These are phyloP conservation scores for Brachyalestes nurse DNA, from an alignment of 2,797 vertebrate genomes.

Conservation along the genomic window DNA sequence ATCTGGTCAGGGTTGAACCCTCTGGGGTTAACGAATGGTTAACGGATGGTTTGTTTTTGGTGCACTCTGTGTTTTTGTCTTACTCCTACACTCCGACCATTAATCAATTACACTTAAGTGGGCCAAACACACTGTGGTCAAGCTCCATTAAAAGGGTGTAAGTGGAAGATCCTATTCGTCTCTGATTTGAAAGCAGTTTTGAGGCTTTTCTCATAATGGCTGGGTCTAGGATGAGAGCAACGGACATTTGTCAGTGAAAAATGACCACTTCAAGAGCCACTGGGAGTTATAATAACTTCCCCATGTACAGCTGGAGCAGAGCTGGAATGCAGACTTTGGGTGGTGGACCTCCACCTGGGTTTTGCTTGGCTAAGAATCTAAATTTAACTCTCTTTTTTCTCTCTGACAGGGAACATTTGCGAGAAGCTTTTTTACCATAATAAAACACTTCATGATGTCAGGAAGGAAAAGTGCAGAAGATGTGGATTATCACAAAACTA, in stretches of 20 bases:
- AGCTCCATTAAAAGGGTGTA: neutral
- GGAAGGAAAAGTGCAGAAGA: neutral
- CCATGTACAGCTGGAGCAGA: conserved; percentile 6
- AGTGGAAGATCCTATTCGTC: conserved; percentile 25
- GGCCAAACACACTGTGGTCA: conserved; percentile 62
- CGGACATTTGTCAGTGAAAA: neutral
- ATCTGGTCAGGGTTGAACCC: conserved; percentile 3
- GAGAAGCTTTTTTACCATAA: neutral
- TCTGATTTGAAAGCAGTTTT: conserved; percentile 14
- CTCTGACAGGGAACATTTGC: neutral
- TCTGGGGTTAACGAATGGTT: conserved; percentile 48
- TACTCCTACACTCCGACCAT: conserved; percentile 36
- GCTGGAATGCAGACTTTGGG: conserved; percentile 5
- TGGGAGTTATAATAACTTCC: conserved; percentile 13
- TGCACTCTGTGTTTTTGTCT: conserved; percentile 52
- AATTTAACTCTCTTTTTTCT: neutral
- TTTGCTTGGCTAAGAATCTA: conserved; percentile 18
- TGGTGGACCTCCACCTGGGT: conserved; percentile 27
- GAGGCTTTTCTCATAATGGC: conserved; percentile 32
- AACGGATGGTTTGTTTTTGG: conserved; percentile 59
- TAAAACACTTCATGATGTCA: neutral
- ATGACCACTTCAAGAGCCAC: neutral
- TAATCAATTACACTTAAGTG: conserved; percentile 49
- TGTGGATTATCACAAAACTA: neutral
- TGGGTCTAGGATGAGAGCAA: conserved; percentile 2